Evolutionary conservation across 2,797 vertebrate species (phyloP).

Genomic region (Hippoglossus hippoglossus): DNA sequence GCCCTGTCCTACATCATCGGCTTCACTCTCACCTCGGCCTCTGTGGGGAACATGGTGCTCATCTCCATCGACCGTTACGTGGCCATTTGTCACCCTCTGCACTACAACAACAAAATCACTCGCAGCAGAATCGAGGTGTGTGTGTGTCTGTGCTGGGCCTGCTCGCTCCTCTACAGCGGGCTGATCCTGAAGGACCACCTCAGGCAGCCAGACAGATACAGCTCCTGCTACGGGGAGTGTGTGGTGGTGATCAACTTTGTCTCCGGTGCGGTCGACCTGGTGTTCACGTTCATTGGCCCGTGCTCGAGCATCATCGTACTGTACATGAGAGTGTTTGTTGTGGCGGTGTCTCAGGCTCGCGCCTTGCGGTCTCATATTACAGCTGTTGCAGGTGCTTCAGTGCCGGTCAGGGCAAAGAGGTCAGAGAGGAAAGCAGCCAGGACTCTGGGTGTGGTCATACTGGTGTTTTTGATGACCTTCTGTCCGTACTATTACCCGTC

Average conservation of each 20-base stretch:
- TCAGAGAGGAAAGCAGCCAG: constrained; percentile 74
- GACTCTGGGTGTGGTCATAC: constrained; percentile 69
- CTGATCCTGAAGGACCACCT: constrained; percentile 56
- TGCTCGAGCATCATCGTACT: constrained; percentile 65
- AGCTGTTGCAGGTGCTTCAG: background rate
- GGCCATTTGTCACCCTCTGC: constrained; percentile 73
- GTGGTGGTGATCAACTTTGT: constrained; percentile 39
- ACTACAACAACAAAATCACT: constrained; percentile 61
- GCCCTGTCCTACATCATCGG: constrained; percentile 74
- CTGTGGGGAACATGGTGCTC: constrained; percentile 84
- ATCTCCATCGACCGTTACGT: constrained; percentile 81
- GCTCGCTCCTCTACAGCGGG: constrained; percentile 60
- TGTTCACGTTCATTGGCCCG: constrained; percentile 63
- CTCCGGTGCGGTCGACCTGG: constrained; percentile 53
- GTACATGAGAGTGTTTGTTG: constrained; percentile 66
- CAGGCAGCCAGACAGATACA: constrained; percentile 35
- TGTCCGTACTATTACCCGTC: constrained; percentile 70
- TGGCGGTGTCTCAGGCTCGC: constrained; percentile 65
- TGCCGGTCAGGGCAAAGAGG: constrained; percentile 35
- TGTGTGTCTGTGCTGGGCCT: constrained; percentile 67
- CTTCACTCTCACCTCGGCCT: constrained; percentile 79
- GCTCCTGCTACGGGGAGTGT: constrained; percentile 67
- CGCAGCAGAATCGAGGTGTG: constrained; percentile 39
- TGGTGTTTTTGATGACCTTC: constrained; percentile 69
- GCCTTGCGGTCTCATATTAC: constrained; percentile 31